Base-by-base conservation (phyloP, 2,888 invertebrate genomes). In the Ornithoptera alexandrae region DNA sequence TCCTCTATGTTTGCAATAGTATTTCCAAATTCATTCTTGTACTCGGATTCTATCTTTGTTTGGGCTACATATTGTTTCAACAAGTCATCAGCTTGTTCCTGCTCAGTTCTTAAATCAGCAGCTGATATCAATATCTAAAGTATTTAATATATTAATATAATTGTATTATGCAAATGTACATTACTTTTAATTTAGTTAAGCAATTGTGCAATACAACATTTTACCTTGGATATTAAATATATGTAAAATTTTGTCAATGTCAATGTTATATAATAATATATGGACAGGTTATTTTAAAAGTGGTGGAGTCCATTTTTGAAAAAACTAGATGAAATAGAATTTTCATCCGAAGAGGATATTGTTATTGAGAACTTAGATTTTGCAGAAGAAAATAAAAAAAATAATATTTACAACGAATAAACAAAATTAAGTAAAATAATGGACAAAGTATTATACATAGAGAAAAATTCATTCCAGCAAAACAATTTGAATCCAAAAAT, bases 1-100 rank as follows among this genome's bases (percentile, higher is more conserved):
- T 74, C 73, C 76, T 90, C 87, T 73, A 92, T 87, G 65, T 85
- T 79, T 78, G 74, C 76, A 39, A 93, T 80, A 18, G 87, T 78
- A 36, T 84, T 87, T 74, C 93, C 84, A 75, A 90, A 89, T 68
- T 87, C 84, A 58, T 88, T 78, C 36, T 85, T 83, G 63, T 92
- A 92, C 71, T 86, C 84, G 46, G 83, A 80, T 65, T 94, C 93
- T 72, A 94, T 88, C 69, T 83, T 85, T 20, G 88, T 82, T 80
- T 94, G 93, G 36, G 91, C 93, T 69, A 93, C 77, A 73, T 93
- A 94, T 82, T 94, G 95, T 67, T 92, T 93, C 70, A 97, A 81
- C n/a, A 97, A 87, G 77, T 95, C 95, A 79, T 96, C 94, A 30
- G 94, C 94, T 86, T 96, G 95, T 76, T 97, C 94, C 79, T 95